Evolutionary conservation across 2,113 vertebrate genomes (phyloP).

Genomic region (Synodontis membranacea): DNA sequence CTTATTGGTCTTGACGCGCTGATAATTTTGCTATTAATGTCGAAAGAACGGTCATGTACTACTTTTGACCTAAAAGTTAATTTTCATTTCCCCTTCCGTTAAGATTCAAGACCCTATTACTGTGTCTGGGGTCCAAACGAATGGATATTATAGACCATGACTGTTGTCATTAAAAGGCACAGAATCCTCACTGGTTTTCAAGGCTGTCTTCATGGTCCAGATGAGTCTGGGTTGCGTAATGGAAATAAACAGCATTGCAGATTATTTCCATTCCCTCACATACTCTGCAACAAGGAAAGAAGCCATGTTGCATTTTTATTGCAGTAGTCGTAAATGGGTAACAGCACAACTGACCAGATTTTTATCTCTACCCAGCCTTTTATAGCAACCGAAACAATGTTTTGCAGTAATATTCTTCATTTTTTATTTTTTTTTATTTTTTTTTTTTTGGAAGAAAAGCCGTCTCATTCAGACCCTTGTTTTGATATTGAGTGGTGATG

Average conservation of each 20-base stretch:
- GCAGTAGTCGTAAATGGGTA: neutral
- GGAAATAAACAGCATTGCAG: conserved; percentile 26
- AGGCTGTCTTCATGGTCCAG: neutral
- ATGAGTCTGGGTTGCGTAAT: conserved; percentile 7
- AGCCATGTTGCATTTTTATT: neutral
- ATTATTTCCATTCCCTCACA: conserved; percentile 26
- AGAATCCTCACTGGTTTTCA: conserved; percentile 14
- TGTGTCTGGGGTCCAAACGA: neutral
- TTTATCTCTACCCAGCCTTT: neutral
- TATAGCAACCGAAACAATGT: neutral
- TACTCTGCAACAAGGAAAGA: neutral
- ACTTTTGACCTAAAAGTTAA: neutral
- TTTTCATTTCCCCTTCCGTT: conserved; percentile 3
- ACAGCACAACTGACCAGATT: neutral
- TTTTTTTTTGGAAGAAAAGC: too few relatives aligned
- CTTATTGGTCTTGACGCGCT: neutral
- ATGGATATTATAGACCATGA: neutral
- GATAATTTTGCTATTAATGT: neutral
- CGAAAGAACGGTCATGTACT: neutral
- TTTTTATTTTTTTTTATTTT: too few relatives aligned
- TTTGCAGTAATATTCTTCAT: neutral
- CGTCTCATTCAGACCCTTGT: neutral
- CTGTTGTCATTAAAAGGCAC: conserved; percentile 3
- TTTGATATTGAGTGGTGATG: conserved; percentile 3
- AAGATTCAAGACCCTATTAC: neutral